Conservation (phyloP, 2,797 vertebrate genomes). For the Channa striata region DNA sequence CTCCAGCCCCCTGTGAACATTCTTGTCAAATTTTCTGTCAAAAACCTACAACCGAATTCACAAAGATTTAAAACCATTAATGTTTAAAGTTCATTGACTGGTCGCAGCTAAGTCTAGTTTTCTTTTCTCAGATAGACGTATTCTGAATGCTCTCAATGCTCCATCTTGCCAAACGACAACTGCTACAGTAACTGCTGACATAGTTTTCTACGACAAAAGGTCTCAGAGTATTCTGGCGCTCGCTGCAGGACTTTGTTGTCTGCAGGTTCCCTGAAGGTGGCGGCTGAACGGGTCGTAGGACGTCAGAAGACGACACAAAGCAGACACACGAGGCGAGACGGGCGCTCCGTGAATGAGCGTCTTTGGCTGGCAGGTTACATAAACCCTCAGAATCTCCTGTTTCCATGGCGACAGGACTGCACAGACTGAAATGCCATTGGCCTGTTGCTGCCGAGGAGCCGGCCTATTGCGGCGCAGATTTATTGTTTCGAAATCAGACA, state of each 20-base stretch:
- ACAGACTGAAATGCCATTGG: constrained; percentile 53
- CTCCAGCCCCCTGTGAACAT: no score
- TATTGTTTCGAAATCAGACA: constrained; percentile 26
- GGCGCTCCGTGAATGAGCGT: constrained; percentile 30
- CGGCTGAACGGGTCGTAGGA: constrained; percentile 4
- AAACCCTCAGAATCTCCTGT: constrained; percentile 62
- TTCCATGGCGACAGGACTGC: constrained; percentile 68
- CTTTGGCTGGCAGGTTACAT: constrained; percentile 43
- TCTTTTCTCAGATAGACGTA: no score
- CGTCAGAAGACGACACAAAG: constrained; percentile 28
- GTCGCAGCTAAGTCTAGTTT: no score
- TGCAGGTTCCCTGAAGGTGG: constrained; percentile 2
- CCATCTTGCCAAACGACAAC: neutral
- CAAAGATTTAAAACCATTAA: no score
- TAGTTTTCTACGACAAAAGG: neutral
- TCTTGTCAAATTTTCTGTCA: no score
- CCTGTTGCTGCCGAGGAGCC: constrained; percentile 31
- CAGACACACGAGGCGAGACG: constrained; percentile 42
- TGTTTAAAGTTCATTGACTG: no score
- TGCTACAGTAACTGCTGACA: constrained; percentile 4
- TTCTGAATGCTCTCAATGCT: neutral
- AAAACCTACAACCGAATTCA: no score
- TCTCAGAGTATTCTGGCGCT: neutral
- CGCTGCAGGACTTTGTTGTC: constrained; percentile 43
- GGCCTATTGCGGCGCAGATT: constrained; percentile 47